A percentile compares a stretch with the other conserved stretches of the same genome.
phyloP scores from a whole-genome alignment of 1,140 invertebrate genomes.

The Melanaphis sacchari region DNA sequence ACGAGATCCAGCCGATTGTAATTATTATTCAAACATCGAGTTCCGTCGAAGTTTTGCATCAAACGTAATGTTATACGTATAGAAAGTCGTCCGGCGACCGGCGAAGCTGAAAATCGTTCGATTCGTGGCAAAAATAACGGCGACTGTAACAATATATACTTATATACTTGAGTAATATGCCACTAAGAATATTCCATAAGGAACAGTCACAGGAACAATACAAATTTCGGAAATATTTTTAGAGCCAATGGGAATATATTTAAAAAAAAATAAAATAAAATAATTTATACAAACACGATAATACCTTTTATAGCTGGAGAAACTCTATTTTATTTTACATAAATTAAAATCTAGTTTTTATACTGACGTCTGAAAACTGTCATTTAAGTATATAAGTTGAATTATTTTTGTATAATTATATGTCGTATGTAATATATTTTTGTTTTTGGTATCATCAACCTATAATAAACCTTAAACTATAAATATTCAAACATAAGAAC shows the following conservation, averaged over 20 bases:
- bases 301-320: too few species aligned
- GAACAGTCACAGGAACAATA: background rate
- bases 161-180: background rate
- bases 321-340: too few species aligned
- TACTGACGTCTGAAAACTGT: too few species aligned
- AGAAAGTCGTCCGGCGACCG: background rate
- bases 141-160: background rate
- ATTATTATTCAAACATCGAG: slow-evolving; percentile 29
- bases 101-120: background rate
- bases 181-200: background rate
- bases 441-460: too few species aligned
- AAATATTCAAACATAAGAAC: too few species aligned
- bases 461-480: too few species aligned
- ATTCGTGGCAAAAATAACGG: background rate
- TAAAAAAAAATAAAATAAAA: background rate
- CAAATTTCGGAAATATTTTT: background rate
- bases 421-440: too few species aligned
- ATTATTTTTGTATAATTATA: too few species aligned
- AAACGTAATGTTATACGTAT: background rate
- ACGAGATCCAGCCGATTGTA: background rate
- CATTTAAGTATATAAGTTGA: too few species aligned
- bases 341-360: too few species aligned
- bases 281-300: too few species aligned
- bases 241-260: background rate
- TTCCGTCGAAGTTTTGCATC: background rate